Base-by-base conservation (phyloP, 2,888 invertebrate species). In the Eucriotettix oculatus region DNA sequence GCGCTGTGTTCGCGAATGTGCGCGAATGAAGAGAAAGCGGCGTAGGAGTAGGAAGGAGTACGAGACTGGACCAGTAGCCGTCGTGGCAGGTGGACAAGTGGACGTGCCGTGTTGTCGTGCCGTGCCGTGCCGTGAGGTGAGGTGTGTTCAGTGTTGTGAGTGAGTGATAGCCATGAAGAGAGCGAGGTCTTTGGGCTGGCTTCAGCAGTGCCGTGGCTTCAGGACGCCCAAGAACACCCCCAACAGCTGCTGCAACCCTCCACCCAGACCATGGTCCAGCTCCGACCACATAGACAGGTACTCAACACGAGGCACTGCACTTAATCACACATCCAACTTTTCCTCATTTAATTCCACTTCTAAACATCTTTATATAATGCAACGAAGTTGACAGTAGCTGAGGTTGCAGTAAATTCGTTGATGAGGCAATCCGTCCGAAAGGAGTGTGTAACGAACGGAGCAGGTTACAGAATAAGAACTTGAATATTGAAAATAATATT, bases 181-280 rank as follows among this genome's bases (percentile, higher is more conserved):
- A 1, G 60, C 63, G 12, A 56, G 59, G n/a, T 64, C 63, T 17
- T 56, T 62, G 53, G 62, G 63, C 55, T 64, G 63, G 63, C 48
- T 64, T 56, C 63, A 64, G 44, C 63, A 61, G 52, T 62, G 63
- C 48, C 44, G 58, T 5, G 61, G 63, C 17, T 57, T 16, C 59
- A 53, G 12, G 43, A 12, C 56, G n/a, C 53, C 53, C 12, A 42
- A 44, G 42, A 16, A 40, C 16, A 52, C 17, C 48, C 52, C 52
- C 29, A 40, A 48, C 42, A 54, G 58, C 40, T 57, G 57, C 40
- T 40, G 41, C 9, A 29, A 44, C 10, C 53, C 52, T 10, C 57
- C 57, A 10, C 43, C 41, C 16, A 52, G 60, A 5, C 29, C 60
- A 11, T 61, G 62, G 62, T 52, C 59, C 57, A 64, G 63, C 54